Evolutionary conservation across 2,113 vertebrate genomes (phyloP), one percentile per base, ranked within the genome.

Genomic region (Damaliscus lunatus): DNA sequence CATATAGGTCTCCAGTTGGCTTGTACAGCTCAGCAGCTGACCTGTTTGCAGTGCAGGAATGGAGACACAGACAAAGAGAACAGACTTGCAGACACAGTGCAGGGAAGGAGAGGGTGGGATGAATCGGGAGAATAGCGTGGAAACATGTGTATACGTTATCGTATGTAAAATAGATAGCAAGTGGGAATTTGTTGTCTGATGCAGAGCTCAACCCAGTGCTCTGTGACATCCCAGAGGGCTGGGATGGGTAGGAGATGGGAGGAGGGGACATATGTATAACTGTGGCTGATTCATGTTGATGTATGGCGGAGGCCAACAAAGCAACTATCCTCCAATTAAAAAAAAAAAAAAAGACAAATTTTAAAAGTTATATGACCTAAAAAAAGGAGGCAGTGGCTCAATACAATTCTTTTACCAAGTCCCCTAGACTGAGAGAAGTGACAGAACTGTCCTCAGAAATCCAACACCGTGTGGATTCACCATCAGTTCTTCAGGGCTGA

Each of bases 381-480:
- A 77, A 43, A 40, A 27, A 13, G 23, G 71, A 21, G 43, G 5
- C 53, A 80, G 57, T 8, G 43, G 43, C 21, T 57, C 25, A 6
- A 16, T 36, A 25, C 6, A 4, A 4, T 43, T 59, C 19, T 74
- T 94, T 90, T 21, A 40, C 21, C 33, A 46, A 74, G 19, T 59
- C 14, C 67, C 25, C 33, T 36, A 29, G 40, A 46, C 16, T 11
- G 29, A 50, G 55, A 94, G 27, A 50, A 84, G 27, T 43, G 43
- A 53, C 1, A 6, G 48, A 31, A 40, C 77, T 62, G 15, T 48
- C 21, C 33, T 93, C 43, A 16, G 46, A 60, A 86, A 40, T 40
- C 15, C 17, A 36, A 21, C 12, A 13, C 17, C 12, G 0, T 29
- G 3, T 57, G 21, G 19, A 71, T 23, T 43, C 43, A 9, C 3